Evolutionary conservation across 2,888 invertebrate genomes (phyloP).

Genomic region (Drosophila trichaetosa): DNA sequence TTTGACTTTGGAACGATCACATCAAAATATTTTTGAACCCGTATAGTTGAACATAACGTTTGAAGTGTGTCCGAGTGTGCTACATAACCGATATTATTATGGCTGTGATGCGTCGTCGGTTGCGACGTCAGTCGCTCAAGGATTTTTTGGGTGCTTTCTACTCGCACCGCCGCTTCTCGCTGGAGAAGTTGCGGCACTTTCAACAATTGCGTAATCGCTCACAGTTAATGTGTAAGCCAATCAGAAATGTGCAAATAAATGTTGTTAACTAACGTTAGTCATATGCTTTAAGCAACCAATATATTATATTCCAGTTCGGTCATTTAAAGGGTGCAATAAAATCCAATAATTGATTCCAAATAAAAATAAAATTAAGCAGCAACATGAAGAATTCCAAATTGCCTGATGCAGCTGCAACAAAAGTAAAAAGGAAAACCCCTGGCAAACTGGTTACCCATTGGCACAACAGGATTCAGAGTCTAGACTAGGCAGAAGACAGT

Average conservation of each 20-base stretch:
- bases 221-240: conserved; percentile 63
- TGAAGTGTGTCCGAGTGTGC: background rate
- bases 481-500: conserved; percentile 6
- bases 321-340: conserved; percentile 21
- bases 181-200: conserved; percentile 62
- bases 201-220: conserved; percentile 56
- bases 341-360: background rate
- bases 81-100: conserved; percentile 32
- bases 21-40: conserved; percentile 18
- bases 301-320: background rate
- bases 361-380: background rate
- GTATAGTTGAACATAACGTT: conserved; percentile 6
- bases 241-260: conserved; percentile 18
- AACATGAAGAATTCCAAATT: conserved; percentile 23
- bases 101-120: conserved; percentile 64
- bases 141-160: conserved; percentile 65
- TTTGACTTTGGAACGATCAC: conserved; percentile 59
- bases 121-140: conserved; percentile 71
- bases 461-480: conserved; percentile 37
- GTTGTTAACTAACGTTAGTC: conserved; percentile 9
- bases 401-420: conserved; percentile 16
- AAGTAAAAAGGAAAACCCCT: conserved; percentile 42
- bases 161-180: conserved; percentile 62
- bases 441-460: conserved; percentile 45
- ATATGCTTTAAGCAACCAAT: background rate